phyloP scores from a whole-genome alignment of 2,888 invertebrate species.

The Pterostichus madidus region DNA sequence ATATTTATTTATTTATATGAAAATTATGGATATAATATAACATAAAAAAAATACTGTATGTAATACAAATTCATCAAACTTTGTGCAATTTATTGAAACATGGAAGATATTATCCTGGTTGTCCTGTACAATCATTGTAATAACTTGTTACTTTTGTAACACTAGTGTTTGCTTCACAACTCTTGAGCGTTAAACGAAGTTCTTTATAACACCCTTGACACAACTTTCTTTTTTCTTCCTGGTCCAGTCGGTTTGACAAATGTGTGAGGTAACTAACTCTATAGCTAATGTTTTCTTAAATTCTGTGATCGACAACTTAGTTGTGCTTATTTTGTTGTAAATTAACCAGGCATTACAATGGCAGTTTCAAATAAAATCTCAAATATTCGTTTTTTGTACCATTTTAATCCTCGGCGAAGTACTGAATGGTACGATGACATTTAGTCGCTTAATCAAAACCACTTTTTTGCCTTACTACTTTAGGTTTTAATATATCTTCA shows the following conservation, averaged over 20 bases:
- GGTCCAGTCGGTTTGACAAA: slow-evolving; percentile 64
- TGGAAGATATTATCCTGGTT: slow-evolving; percentile 60
- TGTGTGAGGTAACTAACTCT: slow-evolving; percentile 54
- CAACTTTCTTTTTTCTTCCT: slow-evolving; percentile 65
- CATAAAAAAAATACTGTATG: no score
- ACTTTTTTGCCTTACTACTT: no score
- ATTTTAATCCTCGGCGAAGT: slow-evolving; percentile 67
- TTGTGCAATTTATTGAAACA: slow-evolving; percentile 67
- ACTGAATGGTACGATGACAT: slow-evolving; percentile 46
- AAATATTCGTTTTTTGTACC: slow-evolving; percentile 67
- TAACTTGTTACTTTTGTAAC: slow-evolving; percentile 58
- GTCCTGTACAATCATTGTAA: slow-evolving; percentile 60
- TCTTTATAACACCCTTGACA: slow-evolving; percentile 63
- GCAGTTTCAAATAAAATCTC: slow-evolving; percentile 66
- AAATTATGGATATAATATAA: no score
- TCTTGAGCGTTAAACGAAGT: slow-evolving; percentile 39
- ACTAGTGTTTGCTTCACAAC: slow-evolving; percentile 64
- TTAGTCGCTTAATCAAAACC: slow-evolving; percentile 39
- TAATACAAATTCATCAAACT: background rate
- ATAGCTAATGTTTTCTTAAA: slow-evolving; percentile 60
- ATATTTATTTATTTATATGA: no score
- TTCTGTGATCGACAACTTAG: slow-evolving; percentile 61
- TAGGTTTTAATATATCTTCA: slow-evolving; percentile 66
- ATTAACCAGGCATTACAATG: slow-evolving; percentile 41
- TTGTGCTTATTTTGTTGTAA: slow-evolving; percentile 39